phyloP scores from a whole-genome alignment of 1,140 invertebrate genomes.

The Melanaphis sacchari region DNA sequence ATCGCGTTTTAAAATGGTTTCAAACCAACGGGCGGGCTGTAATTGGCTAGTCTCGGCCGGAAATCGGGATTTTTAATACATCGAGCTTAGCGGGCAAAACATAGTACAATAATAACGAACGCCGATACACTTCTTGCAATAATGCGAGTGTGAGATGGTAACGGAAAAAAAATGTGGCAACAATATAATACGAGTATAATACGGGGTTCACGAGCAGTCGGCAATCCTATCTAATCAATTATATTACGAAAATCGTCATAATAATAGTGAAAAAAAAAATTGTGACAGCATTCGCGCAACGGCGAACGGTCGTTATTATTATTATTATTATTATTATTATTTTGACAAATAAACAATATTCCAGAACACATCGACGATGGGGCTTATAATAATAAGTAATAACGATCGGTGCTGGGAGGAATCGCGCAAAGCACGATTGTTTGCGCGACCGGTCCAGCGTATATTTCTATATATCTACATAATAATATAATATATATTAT shows the following conservation, averaged over 20 bases:
- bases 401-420: background rate
- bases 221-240: slow-evolving; percentile 44
- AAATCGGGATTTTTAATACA: background rate
- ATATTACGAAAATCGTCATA: slow-evolving; percentile 32
- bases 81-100: background rate
- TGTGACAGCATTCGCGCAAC: slow-evolving; percentile 2
- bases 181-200: background rate
- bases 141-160: background rate
- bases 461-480: background rate
- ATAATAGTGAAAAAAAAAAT: background rate
- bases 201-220: slow-evolving; percentile 15
- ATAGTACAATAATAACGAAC: background rate
- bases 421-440: slow-evolving; percentile 14
- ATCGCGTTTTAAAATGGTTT: background rate
- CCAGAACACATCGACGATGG: background rate
- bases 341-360: slow-evolving; percentile 34
- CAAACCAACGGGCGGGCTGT: background rate
- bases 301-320: background rate
- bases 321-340: slow-evolving; percentile 8
- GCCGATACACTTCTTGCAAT: background rate
- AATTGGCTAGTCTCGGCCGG: background rate
- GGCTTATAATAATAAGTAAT: background rate
- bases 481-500: background rate
- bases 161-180: slow-evolving; percentile 7
- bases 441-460: background rate